These are phyloP conservation scores for Paraplagusia blochii DNA, from an alignment of 2,113 vertebrate species.

Conservation along the genomic window DNA sequence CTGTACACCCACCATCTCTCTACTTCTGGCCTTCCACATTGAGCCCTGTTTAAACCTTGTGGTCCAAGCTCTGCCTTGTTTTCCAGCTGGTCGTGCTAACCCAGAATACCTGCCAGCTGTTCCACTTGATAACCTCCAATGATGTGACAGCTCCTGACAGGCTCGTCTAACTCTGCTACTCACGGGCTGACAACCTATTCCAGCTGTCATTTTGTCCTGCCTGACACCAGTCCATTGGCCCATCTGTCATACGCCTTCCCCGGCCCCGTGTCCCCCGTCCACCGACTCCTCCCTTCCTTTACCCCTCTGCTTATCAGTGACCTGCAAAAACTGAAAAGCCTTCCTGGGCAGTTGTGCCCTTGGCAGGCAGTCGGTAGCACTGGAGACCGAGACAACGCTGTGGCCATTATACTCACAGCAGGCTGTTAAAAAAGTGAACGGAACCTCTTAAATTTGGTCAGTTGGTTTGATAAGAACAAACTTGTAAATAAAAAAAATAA, in stretches of 20 bases:
- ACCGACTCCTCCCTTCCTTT: conserved; percentile 17
- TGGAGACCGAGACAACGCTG: conserved; percentile 38
- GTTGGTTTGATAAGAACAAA: conserved; percentile 7
- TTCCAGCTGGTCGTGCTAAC: conserved; percentile 1
- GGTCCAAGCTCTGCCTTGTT: conserved; percentile 11
- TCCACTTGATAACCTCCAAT: conserved; percentile 38
- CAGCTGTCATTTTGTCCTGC: conserved; percentile 48
- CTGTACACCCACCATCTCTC: too few species aligned
- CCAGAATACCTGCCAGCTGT: conserved; percentile 50
- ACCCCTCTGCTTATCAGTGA: conserved; percentile 7
- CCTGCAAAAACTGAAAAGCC: conserved; percentile 2
- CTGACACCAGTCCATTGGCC: conserved; percentile 43
- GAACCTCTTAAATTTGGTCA: conserved; percentile 25
- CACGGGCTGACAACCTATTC: conserved; percentile 60
- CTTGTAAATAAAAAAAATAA: conserved; percentile 35
- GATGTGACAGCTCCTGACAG: conserved; percentile 56
- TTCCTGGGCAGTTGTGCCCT: conserved; percentile 17
- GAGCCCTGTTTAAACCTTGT: background rate
- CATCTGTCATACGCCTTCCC: conserved; percentile 46
- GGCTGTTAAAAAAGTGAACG: conserved; percentile 42
- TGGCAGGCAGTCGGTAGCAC: conserved; percentile 25
- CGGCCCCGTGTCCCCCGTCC: conserved; percentile 20
- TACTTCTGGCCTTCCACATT: background rate
- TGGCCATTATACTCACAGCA: conserved; percentile 29
- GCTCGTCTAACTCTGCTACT: conserved; percentile 39